Evolutionary conservation across 2,113 vertebrate species (phyloP).

Genomic region (Rhabdomys dilectus): DNA sequence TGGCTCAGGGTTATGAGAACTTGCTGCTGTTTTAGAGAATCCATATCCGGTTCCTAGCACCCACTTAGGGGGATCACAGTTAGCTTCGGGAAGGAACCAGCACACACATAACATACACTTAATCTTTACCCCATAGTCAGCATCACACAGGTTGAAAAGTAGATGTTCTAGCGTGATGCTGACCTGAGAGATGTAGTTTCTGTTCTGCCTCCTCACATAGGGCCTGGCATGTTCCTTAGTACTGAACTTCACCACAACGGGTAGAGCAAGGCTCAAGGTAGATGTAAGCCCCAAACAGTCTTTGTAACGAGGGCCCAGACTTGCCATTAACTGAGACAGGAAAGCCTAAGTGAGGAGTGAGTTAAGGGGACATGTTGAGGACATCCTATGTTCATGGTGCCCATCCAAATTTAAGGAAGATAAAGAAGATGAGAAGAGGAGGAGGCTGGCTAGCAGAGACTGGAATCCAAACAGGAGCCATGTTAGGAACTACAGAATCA

Average conservation of each 20-base stretch:
- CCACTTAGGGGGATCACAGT: background rate
- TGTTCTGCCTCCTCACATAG: conserved; percentile 17
- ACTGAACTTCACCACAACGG: background rate
- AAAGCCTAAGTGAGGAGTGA: background rate
- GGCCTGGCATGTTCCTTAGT: background rate
- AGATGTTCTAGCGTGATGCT: background rate
- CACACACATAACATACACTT: background rate
- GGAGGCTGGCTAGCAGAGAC: background rate
- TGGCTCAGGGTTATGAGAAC: background rate
- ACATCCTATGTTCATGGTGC: background rate
- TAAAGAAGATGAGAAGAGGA: background rate
- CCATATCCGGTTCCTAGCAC: background rate
- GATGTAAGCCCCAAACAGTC: background rate
- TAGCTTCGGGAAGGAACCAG: background rate
- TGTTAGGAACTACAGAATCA: background rate
- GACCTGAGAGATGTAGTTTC: background rate
- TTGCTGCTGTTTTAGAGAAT: background rate
- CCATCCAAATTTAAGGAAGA: too few relatives aligned
- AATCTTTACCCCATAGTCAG: background rate
- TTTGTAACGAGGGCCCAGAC: background rate
- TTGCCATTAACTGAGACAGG: background rate
- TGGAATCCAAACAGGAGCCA: background rate
- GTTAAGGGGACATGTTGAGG: background rate
- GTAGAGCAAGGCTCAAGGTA: background rate
- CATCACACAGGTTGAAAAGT: background rate